These are phyloP conservation scores for Nephila pilipes DNA, from an alignment of 1,140 invertebrate species.

Conservation along the genomic window DNA sequence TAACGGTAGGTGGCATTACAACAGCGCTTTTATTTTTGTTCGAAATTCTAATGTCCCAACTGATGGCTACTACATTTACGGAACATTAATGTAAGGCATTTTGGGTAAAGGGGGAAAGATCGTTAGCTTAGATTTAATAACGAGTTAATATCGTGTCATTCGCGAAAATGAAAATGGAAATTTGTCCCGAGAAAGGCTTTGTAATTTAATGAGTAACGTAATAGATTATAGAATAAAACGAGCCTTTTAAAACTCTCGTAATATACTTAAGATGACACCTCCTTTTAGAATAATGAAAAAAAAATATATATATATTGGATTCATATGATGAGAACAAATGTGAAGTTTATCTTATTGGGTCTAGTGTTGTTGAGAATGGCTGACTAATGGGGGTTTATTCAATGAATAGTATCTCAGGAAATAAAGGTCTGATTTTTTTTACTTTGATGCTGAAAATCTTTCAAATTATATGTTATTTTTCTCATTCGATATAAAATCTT, in stretches of 20 bases:
- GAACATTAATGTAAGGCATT: not conserved
- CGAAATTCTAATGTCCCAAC: not conserved
- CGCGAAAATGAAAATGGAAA: not conserved
- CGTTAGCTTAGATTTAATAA: not conserved
- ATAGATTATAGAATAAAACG: not conserved
- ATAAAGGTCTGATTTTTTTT: too few relatives aligned
- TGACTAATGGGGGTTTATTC: too few relatives aligned
- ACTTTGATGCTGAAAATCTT: too few relatives aligned
- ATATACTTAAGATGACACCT: too few relatives aligned
- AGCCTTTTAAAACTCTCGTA: not conserved
- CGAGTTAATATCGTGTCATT: not conserved
- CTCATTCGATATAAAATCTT: too few relatives aligned
- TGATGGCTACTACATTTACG: not conserved
- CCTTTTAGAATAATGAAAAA: too few relatives aligned
- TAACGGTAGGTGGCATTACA: constrained; percentile 22
- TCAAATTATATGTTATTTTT: too few relatives aligned
- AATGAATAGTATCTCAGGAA: too few relatives aligned
- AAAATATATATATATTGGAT: too few relatives aligned
- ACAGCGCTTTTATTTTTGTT: not conserved
- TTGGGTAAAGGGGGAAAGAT: not conserved
- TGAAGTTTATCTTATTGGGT: too few relatives aligned
- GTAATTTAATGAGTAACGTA: not conserved
- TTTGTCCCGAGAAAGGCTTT: not conserved
- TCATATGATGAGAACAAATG: too few relatives aligned
- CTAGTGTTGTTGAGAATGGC: too few relatives aligned